Conservation (phyloP, 2,888 invertebrate species). For the Tachina grossa region DNA sequence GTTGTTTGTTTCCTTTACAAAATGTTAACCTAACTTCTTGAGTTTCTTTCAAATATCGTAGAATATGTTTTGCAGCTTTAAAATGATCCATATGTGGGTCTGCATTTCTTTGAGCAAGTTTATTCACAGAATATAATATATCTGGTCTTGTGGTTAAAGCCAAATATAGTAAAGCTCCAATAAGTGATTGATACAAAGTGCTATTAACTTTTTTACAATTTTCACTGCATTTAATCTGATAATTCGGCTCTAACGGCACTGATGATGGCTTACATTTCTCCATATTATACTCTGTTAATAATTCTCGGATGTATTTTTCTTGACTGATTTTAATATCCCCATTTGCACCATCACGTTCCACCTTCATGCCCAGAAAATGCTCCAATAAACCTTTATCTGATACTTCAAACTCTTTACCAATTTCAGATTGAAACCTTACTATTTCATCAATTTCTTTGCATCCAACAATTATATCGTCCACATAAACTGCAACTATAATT, state of each 20-base stretch:
- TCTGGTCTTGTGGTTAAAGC: not conserved
- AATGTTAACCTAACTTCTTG: too few relatives aligned
- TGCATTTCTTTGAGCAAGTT: not conserved
- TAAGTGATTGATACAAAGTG: not conserved
- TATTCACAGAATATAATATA: not conserved
- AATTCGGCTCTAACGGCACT: not conserved
- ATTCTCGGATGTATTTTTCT: not conserved
- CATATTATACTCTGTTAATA: not conserved
- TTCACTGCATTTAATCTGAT: not conserved
- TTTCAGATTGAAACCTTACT: not conserved
- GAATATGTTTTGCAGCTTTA: too few relatives aligned
- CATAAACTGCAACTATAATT: not conserved
- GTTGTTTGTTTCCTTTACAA: too few relatives aligned
- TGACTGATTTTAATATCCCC: not conserved
- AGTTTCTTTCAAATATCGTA: too few relatives aligned
- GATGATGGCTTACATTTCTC: slow-evolving; percentile 1
- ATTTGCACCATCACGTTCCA: not conserved
- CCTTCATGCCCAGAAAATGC: not conserved
- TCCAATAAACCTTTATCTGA: not conserved
- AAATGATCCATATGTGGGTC: too few relatives aligned
- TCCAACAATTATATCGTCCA: too few relatives aligned
- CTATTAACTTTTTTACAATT: not conserved
- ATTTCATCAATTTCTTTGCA: too few relatives aligned
- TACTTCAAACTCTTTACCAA: not conserved
- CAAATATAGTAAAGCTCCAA: not conserved